Evolutionary conservation across 2,113 vertebrate species (phyloP).

Genomic region (Coracopsis vasa): DNA sequence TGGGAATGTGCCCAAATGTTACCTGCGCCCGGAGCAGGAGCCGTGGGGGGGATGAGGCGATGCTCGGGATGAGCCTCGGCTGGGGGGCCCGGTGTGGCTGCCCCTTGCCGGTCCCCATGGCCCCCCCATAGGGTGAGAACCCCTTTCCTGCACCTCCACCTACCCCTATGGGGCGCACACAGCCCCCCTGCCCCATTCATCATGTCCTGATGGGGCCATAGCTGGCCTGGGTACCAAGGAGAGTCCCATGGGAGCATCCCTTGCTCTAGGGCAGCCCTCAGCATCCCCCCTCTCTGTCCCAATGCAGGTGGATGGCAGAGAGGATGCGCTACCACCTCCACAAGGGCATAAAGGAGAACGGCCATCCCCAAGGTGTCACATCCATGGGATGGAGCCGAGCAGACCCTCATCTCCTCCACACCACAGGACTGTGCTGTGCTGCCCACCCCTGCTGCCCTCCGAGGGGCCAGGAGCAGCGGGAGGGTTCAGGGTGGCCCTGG

Average conservation of each 20-base stretch:
- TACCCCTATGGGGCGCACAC: fast-evolving
- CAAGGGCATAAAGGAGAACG: background rate
- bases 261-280: background rate
- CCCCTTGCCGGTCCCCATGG: fast-evolving
- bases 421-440: fast-evolving
- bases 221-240: background rate
- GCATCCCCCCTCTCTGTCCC: background rate
- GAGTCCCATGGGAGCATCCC: background rate
- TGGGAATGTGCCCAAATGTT: slow-evolving; percentile 81
- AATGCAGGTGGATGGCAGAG: fast-evolving
- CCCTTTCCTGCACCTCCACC: fast-evolving
- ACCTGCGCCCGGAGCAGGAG: background rate
- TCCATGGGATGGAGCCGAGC: fast-evolving
- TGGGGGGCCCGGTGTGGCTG: background rate
- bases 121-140: fast-evolving
- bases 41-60: fast-evolving
- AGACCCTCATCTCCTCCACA: background rate
- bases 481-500: background rate
- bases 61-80: background rate
- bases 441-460: background rate
- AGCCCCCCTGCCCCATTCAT: background rate
- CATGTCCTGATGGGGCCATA: fast-evolving
- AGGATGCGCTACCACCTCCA: background rate
- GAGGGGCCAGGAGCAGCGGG: fast-evolving
- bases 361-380: fast-evolving